Evolutionary conservation across 2,888 invertebrate species (phyloP), one percentile per base, ranked within the genome.

Genomic region (Cephonodes hylas): DNA sequence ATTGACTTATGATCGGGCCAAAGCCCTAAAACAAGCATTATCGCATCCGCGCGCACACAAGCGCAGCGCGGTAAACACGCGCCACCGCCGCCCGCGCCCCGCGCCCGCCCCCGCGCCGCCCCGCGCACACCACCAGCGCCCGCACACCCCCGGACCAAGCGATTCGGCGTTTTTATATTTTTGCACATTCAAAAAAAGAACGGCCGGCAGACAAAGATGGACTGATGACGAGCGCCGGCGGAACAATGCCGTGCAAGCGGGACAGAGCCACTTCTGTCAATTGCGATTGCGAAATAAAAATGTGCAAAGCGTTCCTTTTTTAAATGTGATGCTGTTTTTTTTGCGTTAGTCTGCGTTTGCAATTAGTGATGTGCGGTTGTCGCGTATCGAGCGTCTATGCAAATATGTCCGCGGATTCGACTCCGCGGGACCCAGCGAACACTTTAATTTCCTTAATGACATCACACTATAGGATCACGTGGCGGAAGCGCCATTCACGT

Each of bases 91-190:
- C 83, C 38, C n/a, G 70, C 85, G 83, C 68, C 48, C 48, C 48
- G 48, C 48, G n/a, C 46, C 25, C n/a, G n/a, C n/a, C 70, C 76
- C 80, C 85, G 31, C 53, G 79, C 90, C n/a, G n/a, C 70, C 76
- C 80, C 85, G 31, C 53, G 79, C 90, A 89, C 90, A 90, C 89
- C 77, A 82, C 71, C 85, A 74, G 74, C 76, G 77, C 73, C 72
- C 70, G 74, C 27, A 77, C 79, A 75, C 84, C 84, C 83, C 85
- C 86, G 85, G 82, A 27, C 70, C 84, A 84, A 82, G 79, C 88
- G 88, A 85, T 85, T 90, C 87, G 87, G 88, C 84, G 90, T 91
- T 92, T 92, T 91, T 92, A 92, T 91, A 91, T 91, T 92, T 90
- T 90, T 90, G 89, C 90, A 90, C 89, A 89, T 89, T 89, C 79